A percentile compares a stretch with the other conserved stretches of the same genome.
Conservation (phyloP, 2,797 vertebrate genomes). For the Acanthurus leucopareius region DNA sequence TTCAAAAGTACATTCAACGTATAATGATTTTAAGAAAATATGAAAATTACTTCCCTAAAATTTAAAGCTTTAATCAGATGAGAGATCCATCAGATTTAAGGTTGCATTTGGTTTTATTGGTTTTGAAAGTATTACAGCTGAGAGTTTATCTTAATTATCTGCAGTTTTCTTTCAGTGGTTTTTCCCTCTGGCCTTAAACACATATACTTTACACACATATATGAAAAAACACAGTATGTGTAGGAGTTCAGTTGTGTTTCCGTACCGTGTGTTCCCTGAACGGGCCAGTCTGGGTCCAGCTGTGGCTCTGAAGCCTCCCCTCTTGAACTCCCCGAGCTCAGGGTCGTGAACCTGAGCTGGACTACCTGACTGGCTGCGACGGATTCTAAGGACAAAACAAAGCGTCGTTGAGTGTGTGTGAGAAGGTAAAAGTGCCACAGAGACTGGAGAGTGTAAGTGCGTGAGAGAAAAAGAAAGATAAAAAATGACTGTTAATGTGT, state of each 20-base stretch:
- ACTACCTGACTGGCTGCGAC: constrained; percentile 95
- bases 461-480: neutral
- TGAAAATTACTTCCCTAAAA: neutral
- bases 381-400: constrained; percentile 86
- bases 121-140: neutral
- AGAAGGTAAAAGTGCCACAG: neutral
- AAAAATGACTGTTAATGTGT: neutral
- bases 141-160: neutral
- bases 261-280: constrained; percentile 82
- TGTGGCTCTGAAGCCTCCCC: constrained; percentile 94
- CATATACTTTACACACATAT: too few species aligned
- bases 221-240: neutral
- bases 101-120: neutral
- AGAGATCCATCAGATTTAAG: too few species aligned
- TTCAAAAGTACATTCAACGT: too few species aligned
- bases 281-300: constrained; percentile 91
- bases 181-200: too few species aligned
- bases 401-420: neutral
- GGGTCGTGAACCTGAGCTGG: constrained; percentile 88
- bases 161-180: neutral
- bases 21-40: neutral
- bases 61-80: neutral
- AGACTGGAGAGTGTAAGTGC: neutral
- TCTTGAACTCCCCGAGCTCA: constrained; percentile 91
- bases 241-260: neutral